These are phyloP conservation scores for Eretmochelys imbricata DNA, from an alignment of 2,113 vertebrate species.

Conservation along the genomic window DNA sequence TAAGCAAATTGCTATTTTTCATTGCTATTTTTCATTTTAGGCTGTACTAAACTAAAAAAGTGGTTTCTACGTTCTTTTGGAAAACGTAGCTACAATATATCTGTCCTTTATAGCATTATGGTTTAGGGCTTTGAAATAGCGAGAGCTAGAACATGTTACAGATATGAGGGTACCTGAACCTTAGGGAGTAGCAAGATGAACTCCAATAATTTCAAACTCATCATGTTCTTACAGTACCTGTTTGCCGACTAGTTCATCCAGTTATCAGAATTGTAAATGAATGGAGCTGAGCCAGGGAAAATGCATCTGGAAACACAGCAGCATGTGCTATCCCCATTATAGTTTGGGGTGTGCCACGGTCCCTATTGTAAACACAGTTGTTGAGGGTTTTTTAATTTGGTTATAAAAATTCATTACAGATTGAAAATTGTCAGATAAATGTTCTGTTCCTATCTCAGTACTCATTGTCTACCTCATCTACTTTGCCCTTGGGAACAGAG, in stretches of 20 bases:
- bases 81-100: background rate
- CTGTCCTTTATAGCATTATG: background rate
- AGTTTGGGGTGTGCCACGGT: background rate
- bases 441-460: background rate
- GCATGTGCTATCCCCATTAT: background rate
- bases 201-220: background rate
- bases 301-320: background rate
- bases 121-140: background rate
- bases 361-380: background rate
- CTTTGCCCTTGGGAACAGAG: constrained; percentile 34
- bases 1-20: background rate
- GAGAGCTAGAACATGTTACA: background rate
- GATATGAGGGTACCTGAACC: background rate
- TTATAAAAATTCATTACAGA: constrained; percentile 33
- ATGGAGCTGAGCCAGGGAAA: background rate
- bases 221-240: background rate
- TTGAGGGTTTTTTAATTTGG: background rate
- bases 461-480: constrained; percentile 23
- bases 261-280: background rate
- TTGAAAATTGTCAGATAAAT: constrained; percentile 42
- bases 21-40: fast-evolving
- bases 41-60: background rate
- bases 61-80: background rate
- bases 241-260: background rate
- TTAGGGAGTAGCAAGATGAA: background rate